phyloP scores from a whole-genome alignment of 2,888 invertebrate species.

The Tenthredo amoena region DNA sequence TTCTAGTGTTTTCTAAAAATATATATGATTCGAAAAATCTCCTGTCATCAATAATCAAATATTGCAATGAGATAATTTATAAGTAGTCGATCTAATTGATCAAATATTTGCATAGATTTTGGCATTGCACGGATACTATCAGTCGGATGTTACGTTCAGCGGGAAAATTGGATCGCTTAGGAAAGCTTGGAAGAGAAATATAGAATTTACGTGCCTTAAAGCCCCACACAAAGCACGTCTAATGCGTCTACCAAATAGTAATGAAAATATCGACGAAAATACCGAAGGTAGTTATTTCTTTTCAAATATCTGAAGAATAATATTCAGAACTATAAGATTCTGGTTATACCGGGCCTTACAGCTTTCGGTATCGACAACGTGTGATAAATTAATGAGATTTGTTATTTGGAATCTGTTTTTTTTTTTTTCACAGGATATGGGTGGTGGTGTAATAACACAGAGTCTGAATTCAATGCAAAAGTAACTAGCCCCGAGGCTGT shows the following conservation, averaged over 20 bases:
- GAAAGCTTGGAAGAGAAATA: slow-evolving; percentile 89
- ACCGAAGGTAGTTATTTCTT: slow-evolving; percentile 62
- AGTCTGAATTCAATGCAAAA: slow-evolving; percentile 87
- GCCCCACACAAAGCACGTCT: slow-evolving; percentile 88
- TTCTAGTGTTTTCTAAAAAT: too few relatives aligned
- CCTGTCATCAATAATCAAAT: too few relatives aligned
- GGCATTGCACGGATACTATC: slow-evolving; percentile 90
- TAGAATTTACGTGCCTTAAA: slow-evolving; percentile 88
- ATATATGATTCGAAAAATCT: too few relatives aligned
- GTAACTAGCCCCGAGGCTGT: slow-evolving; percentile 86
- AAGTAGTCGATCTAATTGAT: not conserved
- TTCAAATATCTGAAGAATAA: slow-evolving; percentile 60
- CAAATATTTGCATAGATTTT: slow-evolving; percentile 79
- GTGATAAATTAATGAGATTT: not conserved
- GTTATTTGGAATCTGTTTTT: not conserved
- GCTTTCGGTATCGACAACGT: too few relatives aligned
- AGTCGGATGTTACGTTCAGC: slow-evolving; percentile 87
- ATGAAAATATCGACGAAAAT: slow-evolving; percentile 78
- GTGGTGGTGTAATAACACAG: slow-evolving; percentile 95
- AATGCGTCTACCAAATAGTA: slow-evolving; percentile 78
- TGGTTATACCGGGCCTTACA: too few relatives aligned
- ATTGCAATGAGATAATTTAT: not conserved
- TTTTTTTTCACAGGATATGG: slow-evolving; percentile 82
- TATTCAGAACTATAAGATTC: too few relatives aligned
- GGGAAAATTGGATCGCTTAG: slow-evolving; percentile 91